These are phyloP conservation scores for Calyptommatus sinebrachiatus DNA, from an alignment of 2,113 vertebrate genomes.

Conservation along the genomic window DNA sequence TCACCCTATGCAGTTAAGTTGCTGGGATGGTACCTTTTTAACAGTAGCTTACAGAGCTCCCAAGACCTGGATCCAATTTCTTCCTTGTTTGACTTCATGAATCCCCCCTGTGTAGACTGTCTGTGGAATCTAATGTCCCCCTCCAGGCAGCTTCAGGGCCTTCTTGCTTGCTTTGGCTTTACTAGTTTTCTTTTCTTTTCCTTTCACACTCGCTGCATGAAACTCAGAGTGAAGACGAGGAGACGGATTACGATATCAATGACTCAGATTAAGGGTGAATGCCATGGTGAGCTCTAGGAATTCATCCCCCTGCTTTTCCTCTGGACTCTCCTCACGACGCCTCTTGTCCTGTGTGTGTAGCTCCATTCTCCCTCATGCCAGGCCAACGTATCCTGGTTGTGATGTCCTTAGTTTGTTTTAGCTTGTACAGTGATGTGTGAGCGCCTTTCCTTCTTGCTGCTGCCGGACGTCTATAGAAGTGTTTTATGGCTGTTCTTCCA, in stretches of 20 bases:
- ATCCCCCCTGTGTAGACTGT: not conserved
- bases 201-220: slow-evolving; percentile 73
- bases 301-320: slow-evolving; percentile 38
- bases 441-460: not conserved
- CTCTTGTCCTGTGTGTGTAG: slow-evolving; percentile 45
- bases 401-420: not conserved
- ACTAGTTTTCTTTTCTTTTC: slow-evolving; percentile 67
- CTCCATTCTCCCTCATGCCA: not conserved
- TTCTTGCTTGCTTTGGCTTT: slow-evolving; percentile 52
- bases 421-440: not conserved
- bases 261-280: slow-evolving; percentile 87
- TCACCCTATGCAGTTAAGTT: not conserved
- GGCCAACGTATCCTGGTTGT: not conserved
- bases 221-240: slow-evolving; percentile 83
- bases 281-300: slow-evolving; percentile 80
- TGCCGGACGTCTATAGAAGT: not conserved
- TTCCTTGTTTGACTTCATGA: not conserved
- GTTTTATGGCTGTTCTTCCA: slow-evolving; percentile 16
- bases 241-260: slow-evolving; percentile 85
- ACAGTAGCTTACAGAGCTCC: too few species aligned
- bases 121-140: not conserved
- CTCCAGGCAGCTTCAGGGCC: slow-evolving; percentile 5
- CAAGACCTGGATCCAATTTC: not conserved
- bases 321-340: slow-evolving; percentile 29
- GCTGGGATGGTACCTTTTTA: not conserved